phyloP scores from a whole-genome alignment of 2,113 vertebrate species.

The Pollachius pollachius region DNA sequence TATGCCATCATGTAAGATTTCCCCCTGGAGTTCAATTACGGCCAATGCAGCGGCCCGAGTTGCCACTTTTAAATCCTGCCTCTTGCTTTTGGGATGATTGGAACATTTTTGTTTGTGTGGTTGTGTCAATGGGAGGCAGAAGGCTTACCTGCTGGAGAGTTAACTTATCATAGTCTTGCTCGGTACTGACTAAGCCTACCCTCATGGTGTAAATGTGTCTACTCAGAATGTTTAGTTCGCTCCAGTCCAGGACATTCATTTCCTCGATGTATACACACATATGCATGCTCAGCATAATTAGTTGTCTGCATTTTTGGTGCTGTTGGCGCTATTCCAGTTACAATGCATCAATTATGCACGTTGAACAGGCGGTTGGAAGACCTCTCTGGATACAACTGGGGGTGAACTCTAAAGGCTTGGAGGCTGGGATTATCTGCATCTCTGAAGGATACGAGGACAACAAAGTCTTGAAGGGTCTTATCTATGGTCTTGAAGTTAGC shows the following conservation, averaged over 20 bases:
- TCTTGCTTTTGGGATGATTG: constrained; percentile 22
- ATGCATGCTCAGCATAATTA: too few relatives aligned
- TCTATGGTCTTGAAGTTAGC: too few relatives aligned
- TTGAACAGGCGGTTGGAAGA: too few relatives aligned
- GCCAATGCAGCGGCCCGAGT: background rate
- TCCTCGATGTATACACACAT: too few relatives aligned
- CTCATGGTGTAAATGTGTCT: constrained; percentile 18
- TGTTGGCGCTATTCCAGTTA: too few relatives aligned
- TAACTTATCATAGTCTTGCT: constrained; percentile 11
- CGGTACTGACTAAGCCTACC: constrained; percentile 1
- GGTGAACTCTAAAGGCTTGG: too few relatives aligned
- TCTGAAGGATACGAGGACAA: too few relatives aligned
- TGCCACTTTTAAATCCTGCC: constrained; percentile 7
- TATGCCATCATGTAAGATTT: constrained; percentile 43
- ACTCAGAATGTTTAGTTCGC: constrained; percentile 7
- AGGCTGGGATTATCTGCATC: too few relatives aligned
- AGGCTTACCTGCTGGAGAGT: constrained; percentile 23
- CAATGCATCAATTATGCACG: too few relatives aligned
- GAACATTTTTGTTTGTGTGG: constrained; percentile 6
- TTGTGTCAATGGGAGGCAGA: background rate
- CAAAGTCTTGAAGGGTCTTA: too few relatives aligned
- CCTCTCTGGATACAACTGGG: too few relatives aligned
- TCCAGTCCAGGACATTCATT: background rate
- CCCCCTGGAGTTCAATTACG: constrained; percentile 12
- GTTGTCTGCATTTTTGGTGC: too few relatives aligned